Conservation (phyloP, 2,888 invertebrate species). For the Apotomis capreana region DNA sequence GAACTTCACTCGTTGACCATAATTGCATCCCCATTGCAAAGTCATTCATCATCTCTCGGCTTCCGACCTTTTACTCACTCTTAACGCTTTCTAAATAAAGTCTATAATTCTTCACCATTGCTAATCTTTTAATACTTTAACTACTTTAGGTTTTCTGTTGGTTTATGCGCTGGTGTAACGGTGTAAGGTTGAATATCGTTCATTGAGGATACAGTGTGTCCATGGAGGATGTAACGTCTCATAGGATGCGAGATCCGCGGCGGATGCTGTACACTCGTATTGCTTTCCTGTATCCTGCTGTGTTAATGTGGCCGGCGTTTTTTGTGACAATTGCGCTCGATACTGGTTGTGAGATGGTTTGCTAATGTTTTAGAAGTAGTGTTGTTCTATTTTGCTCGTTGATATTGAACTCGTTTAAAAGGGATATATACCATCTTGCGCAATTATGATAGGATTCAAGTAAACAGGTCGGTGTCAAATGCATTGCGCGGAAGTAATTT, state of each 20-base stretch:
- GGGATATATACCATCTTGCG: too few relatives aligned
- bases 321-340: conserved; percentile 45
- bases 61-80: conserved; percentile 52
- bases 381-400: not conserved
- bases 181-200: conserved; percentile 48
- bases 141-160: conserved; percentile 24
- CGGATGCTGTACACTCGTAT: conserved; percentile 62
- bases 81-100: conserved; percentile 42
- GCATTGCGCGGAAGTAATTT: too few relatives aligned
- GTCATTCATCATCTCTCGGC: conserved; percentile 60
- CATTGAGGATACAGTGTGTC: conserved; percentile 34
- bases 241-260: conserved; percentile 47
- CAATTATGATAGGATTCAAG: too few relatives aligned
- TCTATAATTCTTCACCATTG: conserved; percentile 43
- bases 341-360: conserved; percentile 34
- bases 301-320: conserved; percentile 53
- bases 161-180: conserved; percentile 47
- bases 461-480: too few relatives aligned
- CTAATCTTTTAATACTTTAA: not conserved
- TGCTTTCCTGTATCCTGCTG: conserved; percentile 63
- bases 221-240: conserved; percentile 46
- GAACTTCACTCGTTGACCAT: conserved; percentile 53
- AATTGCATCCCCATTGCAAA: conserved; percentile 59
- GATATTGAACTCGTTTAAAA: not conserved
- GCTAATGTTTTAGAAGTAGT: conserved; percentile 3